Percentiles rank a stretch among this genome's conserved stretches.
Conservation (phyloP, 2,797 vertebrate genomes). For the Neoniphon sammara region DNA sequence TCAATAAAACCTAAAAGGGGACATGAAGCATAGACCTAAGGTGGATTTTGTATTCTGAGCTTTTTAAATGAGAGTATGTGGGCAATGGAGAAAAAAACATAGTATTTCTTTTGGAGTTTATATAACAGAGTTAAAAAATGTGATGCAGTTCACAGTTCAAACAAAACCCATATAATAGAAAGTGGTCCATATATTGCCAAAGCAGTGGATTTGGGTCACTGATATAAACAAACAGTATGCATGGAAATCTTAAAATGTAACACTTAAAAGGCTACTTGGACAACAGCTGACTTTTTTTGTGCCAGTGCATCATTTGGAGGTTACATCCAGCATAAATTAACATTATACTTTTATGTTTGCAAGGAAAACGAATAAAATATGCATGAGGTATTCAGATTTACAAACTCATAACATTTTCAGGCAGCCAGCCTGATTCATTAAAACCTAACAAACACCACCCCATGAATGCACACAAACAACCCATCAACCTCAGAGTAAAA, state of each 20-base stretch:
- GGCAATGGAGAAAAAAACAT: not conserved
- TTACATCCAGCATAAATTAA: conserved; percentile 41
- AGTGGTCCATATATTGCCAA: conserved; percentile 6
- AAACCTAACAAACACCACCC: conserved; percentile 42
- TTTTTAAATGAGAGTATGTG: not conserved
- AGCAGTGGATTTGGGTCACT: conserved; percentile 14
- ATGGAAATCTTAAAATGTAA: conserved; percentile 18
- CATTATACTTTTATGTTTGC: conserved; percentile 47
- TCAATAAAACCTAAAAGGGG: not conserved
- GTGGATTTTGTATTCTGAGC: not conserved
- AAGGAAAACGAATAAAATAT: conserved; percentile 56
- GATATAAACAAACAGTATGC: conserved; percentile 31
- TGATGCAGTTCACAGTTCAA: not conserved
- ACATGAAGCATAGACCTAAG: not conserved
- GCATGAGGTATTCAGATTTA: conserved; percentile 62
- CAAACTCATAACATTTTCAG: conserved; percentile 54
- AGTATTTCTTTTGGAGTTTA: not conserved
- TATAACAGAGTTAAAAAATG: not conserved
- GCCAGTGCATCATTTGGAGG: conserved; percentile 33
- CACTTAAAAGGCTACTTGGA: conserved; percentile 13
- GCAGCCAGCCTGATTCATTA: conserved; percentile 55
- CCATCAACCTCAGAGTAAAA: conserved; percentile 28
- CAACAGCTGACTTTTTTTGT: conserved; percentile 20
- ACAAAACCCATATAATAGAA: conserved; percentile 1
- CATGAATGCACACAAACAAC: conserved; percentile 31